Evolutionary conservation across 2,113 vertebrate species (phyloP).

Genomic region (Cyprinodon brontotheroides): DNA sequence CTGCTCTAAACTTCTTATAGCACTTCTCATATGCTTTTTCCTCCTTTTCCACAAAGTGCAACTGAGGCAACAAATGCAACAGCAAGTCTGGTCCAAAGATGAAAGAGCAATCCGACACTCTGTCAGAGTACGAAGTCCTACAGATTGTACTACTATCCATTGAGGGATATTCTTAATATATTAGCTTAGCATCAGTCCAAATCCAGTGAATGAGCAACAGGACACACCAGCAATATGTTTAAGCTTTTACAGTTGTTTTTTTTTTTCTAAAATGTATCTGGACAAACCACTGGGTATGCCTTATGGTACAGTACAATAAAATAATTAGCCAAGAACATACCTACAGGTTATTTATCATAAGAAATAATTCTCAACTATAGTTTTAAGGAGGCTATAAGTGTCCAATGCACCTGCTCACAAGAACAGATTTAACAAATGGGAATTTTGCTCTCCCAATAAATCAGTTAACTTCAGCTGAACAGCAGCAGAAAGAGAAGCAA

Average conservation of each 20-base stretch:
- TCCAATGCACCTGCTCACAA: background rate
- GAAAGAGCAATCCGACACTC: conserved; percentile 5
- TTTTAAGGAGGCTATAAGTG: conserved; percentile 2
- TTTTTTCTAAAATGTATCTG: no score
- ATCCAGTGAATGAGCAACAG: conserved; percentile 17
- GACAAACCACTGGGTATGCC: no score
- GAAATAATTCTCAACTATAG: background rate
- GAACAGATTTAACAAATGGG: conserved; percentile 1
- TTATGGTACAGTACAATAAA: no score
- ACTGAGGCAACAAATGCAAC: background rate
- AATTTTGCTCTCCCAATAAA: conserved; percentile 1
- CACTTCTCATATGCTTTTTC: background rate
- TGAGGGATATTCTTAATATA: conserved; percentile 14
- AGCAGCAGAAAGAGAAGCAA: background rate
- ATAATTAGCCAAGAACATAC: background rate
- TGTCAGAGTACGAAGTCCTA: conserved; percentile 9
- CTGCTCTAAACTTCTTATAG: background rate
- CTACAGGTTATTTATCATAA: background rate
- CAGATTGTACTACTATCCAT: background rate
- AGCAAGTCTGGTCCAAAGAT: conserved; percentile 7
- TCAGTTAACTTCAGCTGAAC: conserved; percentile 5
- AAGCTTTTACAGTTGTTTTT: no score
- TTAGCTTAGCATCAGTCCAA: background rate
- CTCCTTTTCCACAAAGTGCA: background rate
- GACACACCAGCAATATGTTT: conserved; percentile 1